Evolutionary conservation across 2,797 vertebrate species (phyloP).

Genomic region (Takifugu rubripes): DNA sequence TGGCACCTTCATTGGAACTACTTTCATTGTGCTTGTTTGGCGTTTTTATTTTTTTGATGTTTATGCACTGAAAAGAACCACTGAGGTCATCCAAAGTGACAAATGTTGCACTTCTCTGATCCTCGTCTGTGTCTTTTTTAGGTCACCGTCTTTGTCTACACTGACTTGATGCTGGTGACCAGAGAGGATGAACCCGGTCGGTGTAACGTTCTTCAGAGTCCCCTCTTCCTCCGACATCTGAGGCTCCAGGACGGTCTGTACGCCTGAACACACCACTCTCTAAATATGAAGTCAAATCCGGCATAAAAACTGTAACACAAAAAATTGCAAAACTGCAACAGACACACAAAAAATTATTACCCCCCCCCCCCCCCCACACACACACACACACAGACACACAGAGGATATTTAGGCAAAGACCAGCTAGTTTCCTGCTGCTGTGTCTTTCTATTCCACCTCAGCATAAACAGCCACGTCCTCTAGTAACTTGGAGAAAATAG

Average conservation of each 20-base stretch:
- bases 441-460: conserved; percentile 53
- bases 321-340: conserved; percentile 12
- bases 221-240: conserved; percentile 86
- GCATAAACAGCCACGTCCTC: conserved; percentile 58
- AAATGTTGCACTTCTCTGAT: background rate
- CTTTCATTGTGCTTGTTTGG: no score
- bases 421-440: conserved; percentile 46
- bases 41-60: background rate
- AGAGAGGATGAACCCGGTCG: conserved; percentile 88
- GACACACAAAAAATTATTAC: no score
- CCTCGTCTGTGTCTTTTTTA: conserved; percentile 35
- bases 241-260: conserved; percentile 87
- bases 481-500: conserved; percentile 43
- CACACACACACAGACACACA: background rate
- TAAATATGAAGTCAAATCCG: background rate
- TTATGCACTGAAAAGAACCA: no score
- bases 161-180: conserved; percentile 91
- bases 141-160: conserved; percentile 93
- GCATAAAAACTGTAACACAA: conserved; percentile 6
- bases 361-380: no score
- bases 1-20: no score
- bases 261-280: background rate
- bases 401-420: conserved; percentile 58
- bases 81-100: background rate
- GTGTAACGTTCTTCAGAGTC: conserved; percentile 92